Base-by-base conservation (phyloP, 2,113 vertebrate species). In the Oreotragus oreotragus region DNA sequence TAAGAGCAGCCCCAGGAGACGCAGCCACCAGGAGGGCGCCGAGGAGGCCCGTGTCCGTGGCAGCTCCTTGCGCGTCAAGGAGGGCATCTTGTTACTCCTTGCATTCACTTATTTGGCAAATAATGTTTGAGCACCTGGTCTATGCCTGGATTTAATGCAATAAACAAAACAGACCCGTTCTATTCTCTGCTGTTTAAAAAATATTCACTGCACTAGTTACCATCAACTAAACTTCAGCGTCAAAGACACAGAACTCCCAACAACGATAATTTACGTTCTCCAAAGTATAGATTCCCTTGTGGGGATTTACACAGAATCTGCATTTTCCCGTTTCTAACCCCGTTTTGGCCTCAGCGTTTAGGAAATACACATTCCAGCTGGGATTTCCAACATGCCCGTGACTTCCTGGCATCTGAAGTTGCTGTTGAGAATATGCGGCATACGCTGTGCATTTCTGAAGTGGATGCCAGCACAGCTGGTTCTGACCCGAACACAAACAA, bases 391-490 rank as follows among this genome's bases (percentile, higher is more conserved):
- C 30, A 17, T 3, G 84, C 13, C 79, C 36, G 16, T 21, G 84
- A 58, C 89, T 28, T 27, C 64, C 6, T 70, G 91, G 87, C 73
- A 51, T 28, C 15, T 27, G 36, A 33, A 36, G 28, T 5, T 64
- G 36, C 77, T 27, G 91, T 14, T 53, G 91, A 64, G 80, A 87
- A 60, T 3, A 17, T 0, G 13, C 14, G 87, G 27, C 94, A 55
- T 28, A 58, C 6, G 87, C 58, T 49, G 25, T 1, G 57, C n/a
- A 15, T 51, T 53, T 87, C 88, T 43, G 62, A 73, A 16, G 57
- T 2, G 15, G 19, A 3, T 15, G 93, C 77, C 94, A 79, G 77
- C 94, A 51, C 93, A 94, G 92, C 96, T 95, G 96, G 76, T 21
- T 94, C 88, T 43, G 15, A 58, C 93, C 83, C 27, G 57, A 88